Evolutionary conservation across 2,113 vertebrate species (phyloP), one percentile per base, ranked within the genome.

Genomic region (Sphyrna mokarran): DNA sequence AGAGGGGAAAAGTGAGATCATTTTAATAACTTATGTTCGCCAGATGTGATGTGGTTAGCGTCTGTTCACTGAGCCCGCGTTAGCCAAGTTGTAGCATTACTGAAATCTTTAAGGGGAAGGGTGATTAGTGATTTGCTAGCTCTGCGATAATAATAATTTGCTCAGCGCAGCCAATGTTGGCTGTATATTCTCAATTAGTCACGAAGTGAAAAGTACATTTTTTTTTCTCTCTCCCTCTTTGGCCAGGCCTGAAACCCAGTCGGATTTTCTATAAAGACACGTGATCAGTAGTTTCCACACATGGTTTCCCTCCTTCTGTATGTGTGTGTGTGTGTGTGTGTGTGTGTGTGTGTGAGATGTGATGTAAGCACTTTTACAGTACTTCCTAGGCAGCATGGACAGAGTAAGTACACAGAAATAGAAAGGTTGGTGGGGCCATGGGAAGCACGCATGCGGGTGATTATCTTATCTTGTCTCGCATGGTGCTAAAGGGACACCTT

Each of bases 361-460:
- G 89, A 93, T 93, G 87, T 20, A n/a, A 90, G 26, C 87, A 90
- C 26, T 90, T 61, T 29, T 90, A 33, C 33, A 93, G 6, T 61
- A 37, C 89, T 93, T 93, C 89, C 89, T 89, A 90, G 54, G 26
- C 87, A 61, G 87, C 87, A 10, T 58, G 37, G 89, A 66, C 58
- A 93, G 63, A 18, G 89, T 93, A 93, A 93, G 89, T 66, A 63
- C 89, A 22, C 61, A 66, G 86, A 58, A 85, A 22, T 23, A 48
- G 40, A 11, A 13, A 61, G 61, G 20, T 6, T 37, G 7, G 4
- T 8, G 4, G 54, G 33, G 13, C 87, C 29, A 16, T 61, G 89
- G 61, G 58, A 66, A 22, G 1, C 37, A 83, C 18, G 20, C 6
- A 7, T 33, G 33, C 58, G 33, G 89, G 26, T 61, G 54, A 16